These are phyloP conservation scores for Chaetophractus vellerosus DNA, from an alignment of 2,797 vertebrate genomes.

Conservation along the genomic window DNA sequence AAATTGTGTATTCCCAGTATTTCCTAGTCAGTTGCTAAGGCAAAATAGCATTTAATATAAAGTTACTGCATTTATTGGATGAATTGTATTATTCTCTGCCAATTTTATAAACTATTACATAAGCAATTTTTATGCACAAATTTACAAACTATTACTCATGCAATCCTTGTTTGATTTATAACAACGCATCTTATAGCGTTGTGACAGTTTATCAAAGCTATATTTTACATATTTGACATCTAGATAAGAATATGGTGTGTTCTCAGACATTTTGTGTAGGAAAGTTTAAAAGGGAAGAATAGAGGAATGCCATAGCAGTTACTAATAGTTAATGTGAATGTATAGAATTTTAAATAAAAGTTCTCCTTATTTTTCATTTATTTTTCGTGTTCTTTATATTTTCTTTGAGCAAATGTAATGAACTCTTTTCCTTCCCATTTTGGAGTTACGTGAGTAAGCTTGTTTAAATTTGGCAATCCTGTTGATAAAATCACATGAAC, in stretches of 20 bases:
- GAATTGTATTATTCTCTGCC: neutral
- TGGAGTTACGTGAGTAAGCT: neutral
- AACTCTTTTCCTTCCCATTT: neutral
- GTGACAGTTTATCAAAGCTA: neutral
- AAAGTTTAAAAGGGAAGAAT: fast-evolving
- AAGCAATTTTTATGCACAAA: neutral
- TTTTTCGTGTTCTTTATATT: neutral
- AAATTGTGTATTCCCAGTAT: no score
- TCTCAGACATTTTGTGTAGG: neutral
- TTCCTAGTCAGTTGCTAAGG: no score
- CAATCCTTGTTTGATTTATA: neutral
- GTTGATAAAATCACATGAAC: neutral
- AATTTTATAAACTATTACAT: neutral
- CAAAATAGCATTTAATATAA: no score
- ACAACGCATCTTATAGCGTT: neutral
- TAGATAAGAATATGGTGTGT: fast-evolving
- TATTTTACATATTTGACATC: neutral
- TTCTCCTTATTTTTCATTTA: neutral
- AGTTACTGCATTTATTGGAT: neutral
- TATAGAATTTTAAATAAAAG: fast-evolving
- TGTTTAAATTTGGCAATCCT: neutral
- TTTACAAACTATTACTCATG: neutral
- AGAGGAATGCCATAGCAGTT: fast-evolving
- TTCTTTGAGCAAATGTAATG: neutral
- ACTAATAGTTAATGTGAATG: fast-evolving